Evolutionary conservation across 2,113 vertebrate species (phyloP).

Genomic region (Peromyscus maniculatus): DNA sequence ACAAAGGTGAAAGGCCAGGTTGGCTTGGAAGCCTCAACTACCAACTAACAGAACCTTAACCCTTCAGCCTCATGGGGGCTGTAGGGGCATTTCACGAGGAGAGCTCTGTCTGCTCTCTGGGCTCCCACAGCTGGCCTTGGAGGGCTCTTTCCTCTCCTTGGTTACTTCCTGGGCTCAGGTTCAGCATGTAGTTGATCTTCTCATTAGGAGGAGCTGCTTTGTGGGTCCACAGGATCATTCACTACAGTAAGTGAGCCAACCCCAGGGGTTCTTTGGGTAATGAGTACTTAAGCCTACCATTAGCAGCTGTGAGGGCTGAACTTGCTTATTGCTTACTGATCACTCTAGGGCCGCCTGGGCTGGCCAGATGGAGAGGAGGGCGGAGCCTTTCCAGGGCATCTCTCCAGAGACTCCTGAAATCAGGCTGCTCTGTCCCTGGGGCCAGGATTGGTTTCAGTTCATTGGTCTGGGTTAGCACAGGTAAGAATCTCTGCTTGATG

Average conservation of each 20-base stretch:
- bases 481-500: not conserved
- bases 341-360: conserved; percentile 28
- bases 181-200: conserved; percentile 61
- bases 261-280: conserved; percentile 65
- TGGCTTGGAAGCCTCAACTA: not conserved
- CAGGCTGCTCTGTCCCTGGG: conserved; percentile 27
- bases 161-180: conserved; percentile 54
- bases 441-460: conserved; percentile 25
- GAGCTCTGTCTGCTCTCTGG: not conserved
- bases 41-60: not conserved
- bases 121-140: not conserved
- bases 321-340: conserved; percentile 69
- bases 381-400: not conserved
- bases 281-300: conserved; percentile 59
- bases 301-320: conserved; percentile 46
- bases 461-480: conserved; percentile 7
- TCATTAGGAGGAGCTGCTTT: conserved; percentile 57
- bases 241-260: conserved; percentile 73
- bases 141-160: not conserved
- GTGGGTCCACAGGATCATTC: conserved; percentile 67
- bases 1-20: not conserved
- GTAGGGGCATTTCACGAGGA: not conserved
- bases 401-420: conserved; percentile 30
- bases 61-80: not conserved
- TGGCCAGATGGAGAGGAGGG: conserved; percentile 53